phyloP scores from a whole-genome alignment of 2,113 vertebrate species.

The Caloenas nicobarica region DNA sequence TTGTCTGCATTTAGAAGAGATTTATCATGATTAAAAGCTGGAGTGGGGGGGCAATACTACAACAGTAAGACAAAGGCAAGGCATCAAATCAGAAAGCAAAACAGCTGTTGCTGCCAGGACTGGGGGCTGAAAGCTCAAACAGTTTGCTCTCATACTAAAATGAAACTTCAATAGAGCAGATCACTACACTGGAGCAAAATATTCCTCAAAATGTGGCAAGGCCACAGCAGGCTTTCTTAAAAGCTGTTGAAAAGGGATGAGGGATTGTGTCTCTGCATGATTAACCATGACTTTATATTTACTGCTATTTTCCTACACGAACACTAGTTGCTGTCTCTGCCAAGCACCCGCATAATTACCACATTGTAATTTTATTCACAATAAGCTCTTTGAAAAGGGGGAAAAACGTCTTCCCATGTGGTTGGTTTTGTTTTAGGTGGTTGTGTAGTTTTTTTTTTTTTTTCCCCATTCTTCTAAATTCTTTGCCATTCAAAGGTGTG shows the following conservation, averaged over 20 bases:
- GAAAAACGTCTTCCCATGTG: background rate
- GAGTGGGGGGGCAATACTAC: background rate
- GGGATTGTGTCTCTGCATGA: background rate
- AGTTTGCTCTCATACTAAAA: background rate
- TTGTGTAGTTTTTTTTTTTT: background rate
- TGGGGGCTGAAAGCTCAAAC: background rate
- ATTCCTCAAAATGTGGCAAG: background rate
- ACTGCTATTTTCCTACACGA: background rate
- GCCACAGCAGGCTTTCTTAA: background rate
- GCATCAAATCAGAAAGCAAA: background rate
- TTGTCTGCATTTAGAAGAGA: conserved; percentile 30
- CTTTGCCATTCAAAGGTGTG: background rate
- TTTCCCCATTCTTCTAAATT: background rate
- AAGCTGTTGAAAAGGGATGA: background rate
- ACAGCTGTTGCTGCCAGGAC: background rate
- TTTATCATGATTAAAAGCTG: conserved; percentile 15
- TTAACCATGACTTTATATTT: background rate
- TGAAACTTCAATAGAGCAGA: background rate
- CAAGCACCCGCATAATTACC: background rate
- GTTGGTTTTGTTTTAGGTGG: background rate
- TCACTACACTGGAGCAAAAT: background rate
- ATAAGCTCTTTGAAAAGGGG: conserved; percentile 8
- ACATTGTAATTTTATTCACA: conserved; percentile 22
- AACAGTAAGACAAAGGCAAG: background rate
- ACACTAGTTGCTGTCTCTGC: background rate